A percentile compares a stretch with the other conserved stretches of the same genome.
phyloP scores from a whole-genome alignment of 2,113 vertebrate genomes.

The Oncorhynchus clarkii region DNA sequence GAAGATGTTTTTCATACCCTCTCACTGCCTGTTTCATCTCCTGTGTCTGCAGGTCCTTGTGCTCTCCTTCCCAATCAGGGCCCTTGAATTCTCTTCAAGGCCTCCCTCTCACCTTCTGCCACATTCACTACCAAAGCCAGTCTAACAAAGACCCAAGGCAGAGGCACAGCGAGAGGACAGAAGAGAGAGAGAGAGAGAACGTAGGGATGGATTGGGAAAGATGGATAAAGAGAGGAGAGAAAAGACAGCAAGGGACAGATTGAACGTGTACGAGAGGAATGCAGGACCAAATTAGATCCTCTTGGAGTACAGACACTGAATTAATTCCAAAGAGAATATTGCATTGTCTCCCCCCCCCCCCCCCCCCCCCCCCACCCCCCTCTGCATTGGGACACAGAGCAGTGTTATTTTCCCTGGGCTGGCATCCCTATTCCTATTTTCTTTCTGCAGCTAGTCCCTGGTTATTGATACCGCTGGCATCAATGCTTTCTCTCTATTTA shows the following conservation, averaged over 20 bases:
- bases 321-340: slow-evolving; percentile 77
- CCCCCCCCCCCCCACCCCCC: slow-evolving; percentile 49
- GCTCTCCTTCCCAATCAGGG: slow-evolving; percentile 57
- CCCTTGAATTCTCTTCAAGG: slow-evolving; percentile 51
- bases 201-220: slow-evolving; percentile 31
- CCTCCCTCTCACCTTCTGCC: slow-evolving; percentile 35
- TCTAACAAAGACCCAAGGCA: slow-evolving; percentile 60
- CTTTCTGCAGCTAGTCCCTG: slow-evolving; percentile 41
- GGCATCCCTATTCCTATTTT: slow-evolving; percentile 45
- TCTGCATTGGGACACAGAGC: slow-evolving; percentile 48
- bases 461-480: slow-evolving; percentile 38
- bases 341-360: slow-evolving; percentile 63
- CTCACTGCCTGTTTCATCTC: slow-evolving; percentile 46
- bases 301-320: slow-evolving; percentile 65
- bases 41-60: slow-evolving; percentile 58
- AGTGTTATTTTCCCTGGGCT: slow-evolving; percentile 58
- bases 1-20: slow-evolving; percentile 37
- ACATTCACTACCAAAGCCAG: slow-evolving; percentile 54
- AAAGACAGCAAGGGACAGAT: slow-evolving; percentile 34
- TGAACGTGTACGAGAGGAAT: slow-evolving; percentile 52
- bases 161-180: slow-evolving; percentile 31
- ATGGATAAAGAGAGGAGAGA: slow-evolving; percentile 47
- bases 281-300: slow-evolving; percentile 68
- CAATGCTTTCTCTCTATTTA: slow-evolving; percentile 1
- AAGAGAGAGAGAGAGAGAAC: slow-evolving; percentile 52